Percentiles rank a stretch among this genome's conserved stretches.
These are phyloP conservation scores for Holothuria glaberrima DNA, from an alignment of 35 echinoderm and acorn worm species.

Conservation along the genomic window DNA sequence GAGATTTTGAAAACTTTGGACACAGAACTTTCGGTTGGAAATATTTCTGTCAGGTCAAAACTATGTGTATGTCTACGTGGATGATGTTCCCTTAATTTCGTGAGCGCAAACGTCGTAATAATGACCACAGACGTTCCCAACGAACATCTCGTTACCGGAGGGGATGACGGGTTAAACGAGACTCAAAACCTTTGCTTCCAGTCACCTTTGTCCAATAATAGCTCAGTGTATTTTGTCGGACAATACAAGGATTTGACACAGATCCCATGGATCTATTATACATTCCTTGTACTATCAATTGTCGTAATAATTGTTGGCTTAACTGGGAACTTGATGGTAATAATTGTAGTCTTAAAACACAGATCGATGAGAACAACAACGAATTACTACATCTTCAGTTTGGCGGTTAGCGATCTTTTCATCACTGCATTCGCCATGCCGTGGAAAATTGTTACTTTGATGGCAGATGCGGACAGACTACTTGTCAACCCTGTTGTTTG, in stretches of 20 bases:
- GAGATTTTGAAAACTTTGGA: too few relatives aligned
- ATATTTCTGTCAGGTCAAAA: too few relatives aligned
- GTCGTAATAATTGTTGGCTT: constrained; percentile 77
- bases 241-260: constrained; percentile 73
- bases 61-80: too few relatives aligned
- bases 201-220: too few relatives aligned
- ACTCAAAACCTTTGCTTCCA: too few relatives aligned
- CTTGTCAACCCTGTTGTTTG: constrained; percentile 66
- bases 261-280: constrained; percentile 53
- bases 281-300: constrained; percentile 65
- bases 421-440: constrained; percentile 81
- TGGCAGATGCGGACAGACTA: constrained; percentile 43
- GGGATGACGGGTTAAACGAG: too few relatives aligned
- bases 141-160: too few relatives aligned
- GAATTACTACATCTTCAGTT: constrained; percentile 93
- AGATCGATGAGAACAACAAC: constrained; percentile 86
- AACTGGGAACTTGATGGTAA: constrained; percentile 86
- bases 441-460: constrained; percentile 68
- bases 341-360: constrained; percentile 72
- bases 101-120: not conserved
- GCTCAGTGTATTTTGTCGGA: not conserved
- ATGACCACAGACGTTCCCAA: not conserved
- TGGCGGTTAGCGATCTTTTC: constrained; percentile 85
- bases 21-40: too few relatives aligned
- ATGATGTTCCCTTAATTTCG: too few relatives aligned